Evolutionary conservation across 2,113 vertebrate species (phyloP).

Genomic region (Chroicocephalus ridibundus): DNA sequence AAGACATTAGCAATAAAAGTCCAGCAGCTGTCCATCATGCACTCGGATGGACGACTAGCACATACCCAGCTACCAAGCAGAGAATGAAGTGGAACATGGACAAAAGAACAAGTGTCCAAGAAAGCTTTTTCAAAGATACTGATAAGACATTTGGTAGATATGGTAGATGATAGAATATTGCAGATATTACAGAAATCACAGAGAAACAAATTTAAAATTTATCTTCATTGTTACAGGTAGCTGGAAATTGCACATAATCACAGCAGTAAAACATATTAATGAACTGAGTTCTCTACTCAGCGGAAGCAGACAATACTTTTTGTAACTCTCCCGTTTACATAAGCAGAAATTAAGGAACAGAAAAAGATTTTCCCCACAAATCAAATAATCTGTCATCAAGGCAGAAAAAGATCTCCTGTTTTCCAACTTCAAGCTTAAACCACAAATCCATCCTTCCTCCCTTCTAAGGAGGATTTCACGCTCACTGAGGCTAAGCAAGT

Average conservation of each 20-base stretch:
- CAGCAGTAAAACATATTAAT: background rate
- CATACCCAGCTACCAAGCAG: background rate
- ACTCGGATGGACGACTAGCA: background rate
- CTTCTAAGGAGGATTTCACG: background rate
- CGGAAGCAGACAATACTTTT: background rate
- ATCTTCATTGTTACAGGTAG: background rate
- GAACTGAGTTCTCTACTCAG: background rate
- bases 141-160: background rate
- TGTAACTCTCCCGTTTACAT: background rate
- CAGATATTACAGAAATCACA: background rate
- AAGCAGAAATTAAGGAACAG: constrained; percentile 6
- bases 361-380: background rate
- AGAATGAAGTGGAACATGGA: background rate
- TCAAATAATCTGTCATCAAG: background rate
- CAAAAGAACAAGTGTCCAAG: background rate
- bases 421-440: background rate
- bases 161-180: background rate
- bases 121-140: background rate
- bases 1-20: background rate
- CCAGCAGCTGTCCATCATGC: background rate
- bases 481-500: background rate
- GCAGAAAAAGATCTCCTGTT: background rate
- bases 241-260: background rate
- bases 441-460: background rate
- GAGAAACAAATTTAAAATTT: background rate